These are phyloP conservation scores for Prochilodus magdalenae DNA, from an alignment of 2,113 vertebrate genomes.

Conservation along the genomic window DNA sequence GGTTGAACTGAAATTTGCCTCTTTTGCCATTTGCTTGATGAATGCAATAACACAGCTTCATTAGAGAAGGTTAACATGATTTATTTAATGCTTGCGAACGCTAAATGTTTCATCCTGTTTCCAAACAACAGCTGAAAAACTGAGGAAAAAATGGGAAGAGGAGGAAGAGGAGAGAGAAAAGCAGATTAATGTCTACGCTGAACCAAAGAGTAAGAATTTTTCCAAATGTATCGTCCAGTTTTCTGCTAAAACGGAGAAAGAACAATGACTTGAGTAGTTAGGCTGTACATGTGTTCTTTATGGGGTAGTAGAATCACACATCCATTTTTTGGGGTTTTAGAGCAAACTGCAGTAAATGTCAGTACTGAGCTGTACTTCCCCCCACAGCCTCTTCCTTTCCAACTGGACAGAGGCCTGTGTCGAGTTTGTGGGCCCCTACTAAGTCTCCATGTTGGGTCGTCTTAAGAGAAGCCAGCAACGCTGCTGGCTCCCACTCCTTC, in stretches of 20 bases:
- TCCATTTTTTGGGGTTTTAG: not conserved
- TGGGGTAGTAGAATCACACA: not conserved
- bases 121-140: conserved; percentile 68
- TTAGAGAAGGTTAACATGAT: not conserved
- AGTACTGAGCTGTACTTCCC: conserved; percentile 17
- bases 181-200: conserved; percentile 48
- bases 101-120: not conserved
- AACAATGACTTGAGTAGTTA: not conserved
- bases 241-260: not conserved
- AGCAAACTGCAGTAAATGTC: conserved; percentile 38
- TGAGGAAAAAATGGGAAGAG: conserved; percentile 80
- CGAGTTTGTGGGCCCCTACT: not conserved
- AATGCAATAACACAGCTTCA: not conserved
- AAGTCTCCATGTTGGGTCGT: not conserved
- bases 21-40: not conserved
- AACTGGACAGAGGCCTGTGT: conserved; percentile 27
- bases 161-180: conserved; percentile 72
- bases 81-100: not conserved
- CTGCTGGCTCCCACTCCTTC: conserved; percentile 37
- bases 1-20: not conserved
- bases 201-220: conserved; percentile 75
- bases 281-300: not conserved
- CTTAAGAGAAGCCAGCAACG: conserved; percentile 16
- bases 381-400: conserved; percentile 26
- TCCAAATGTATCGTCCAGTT: not conserved